Base-by-base conservation (phyloP, 37 sponge, comb jelly and placozoan genomes). In the Agelas oroides region DNA sequence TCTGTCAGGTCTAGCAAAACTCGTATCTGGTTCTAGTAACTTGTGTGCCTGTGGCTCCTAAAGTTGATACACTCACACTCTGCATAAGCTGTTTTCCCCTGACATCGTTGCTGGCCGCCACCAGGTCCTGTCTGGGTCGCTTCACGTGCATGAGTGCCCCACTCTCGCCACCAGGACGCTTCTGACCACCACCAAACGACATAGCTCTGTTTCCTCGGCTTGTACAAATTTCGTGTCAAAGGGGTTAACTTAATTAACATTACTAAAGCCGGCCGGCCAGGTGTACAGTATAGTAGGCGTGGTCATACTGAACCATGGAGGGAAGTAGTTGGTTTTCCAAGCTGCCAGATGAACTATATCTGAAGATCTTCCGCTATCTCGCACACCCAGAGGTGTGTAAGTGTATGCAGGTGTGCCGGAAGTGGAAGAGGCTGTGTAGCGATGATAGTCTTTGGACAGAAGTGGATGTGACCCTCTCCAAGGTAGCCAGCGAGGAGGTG, bases 391-490 rank as follows among this genome's bases (percentile, higher is more conserved):
- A 76, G 20, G 71, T 88, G 2, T 40, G 62, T 16, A 77, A 24
- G 2, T 46, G 68, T 52, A 38, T 67, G 81, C 28, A 55, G 57
- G 88, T 88, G 23, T 88, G 88, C 33, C 59, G 58, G 30, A 74
- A 63, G 16, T 88, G 89, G 89, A 20, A 88, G 37, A 66, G 72
- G 52, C 84, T 88, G 39, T 54, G 77, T n/a, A 80, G 53, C 71
- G 66, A 82, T 68, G 62, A 27, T 18, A 37, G 32, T 27, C 71
- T 88, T 32, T 88, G 89, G 89, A 60, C 0, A 56, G 62, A 59
- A 27, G 70, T 80, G 8, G 69, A 80, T 31, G 67, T 80, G 38
- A 20, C 58, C 57, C 5, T 12, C 28, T 21, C 25, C 0, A 65
- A 46, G 25, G 17, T 24, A 24, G 41, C 25, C 53, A 20, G 24